These are phyloP conservation scores for Drosophila equinoxialis DNA, from an alignment of 1,140 invertebrate genomes.

Conservation along the genomic window DNA sequence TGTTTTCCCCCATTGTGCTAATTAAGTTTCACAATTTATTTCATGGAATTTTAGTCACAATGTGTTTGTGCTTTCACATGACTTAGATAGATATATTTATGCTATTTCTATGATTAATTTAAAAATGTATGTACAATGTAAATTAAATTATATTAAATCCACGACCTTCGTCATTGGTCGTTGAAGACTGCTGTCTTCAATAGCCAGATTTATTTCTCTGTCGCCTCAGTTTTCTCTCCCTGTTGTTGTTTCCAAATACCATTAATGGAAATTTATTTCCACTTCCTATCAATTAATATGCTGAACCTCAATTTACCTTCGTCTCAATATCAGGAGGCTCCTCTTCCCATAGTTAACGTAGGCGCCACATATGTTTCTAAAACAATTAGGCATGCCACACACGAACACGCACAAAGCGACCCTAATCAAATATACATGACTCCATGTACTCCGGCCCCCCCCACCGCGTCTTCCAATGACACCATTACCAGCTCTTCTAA, in stretches of 20 bases:
- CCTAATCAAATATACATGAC: slow-evolving; percentile 72
- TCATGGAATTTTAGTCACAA: slow-evolving; percentile 13
- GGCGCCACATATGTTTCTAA: neutral
- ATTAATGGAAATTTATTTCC: slow-evolving; percentile 10
- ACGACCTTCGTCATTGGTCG: neutral
- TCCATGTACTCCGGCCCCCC: neutral
- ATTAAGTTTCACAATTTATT: slow-evolving; percentile 54
- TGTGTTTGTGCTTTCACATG: neutral
- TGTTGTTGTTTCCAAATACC: neutral
- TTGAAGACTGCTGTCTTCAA: neutral
- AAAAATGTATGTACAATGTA: neutral
- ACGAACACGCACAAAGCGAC: slow-evolving; percentile 23
- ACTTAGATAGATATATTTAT: neutral
- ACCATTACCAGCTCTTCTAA: slow-evolving; percentile 36
- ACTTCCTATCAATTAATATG: slow-evolving; percentile 12
- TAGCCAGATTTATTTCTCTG: neutral
- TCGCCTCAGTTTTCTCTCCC: neutral
- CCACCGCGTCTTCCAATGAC: slow-evolving; percentile 26
- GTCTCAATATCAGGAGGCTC: neutral
- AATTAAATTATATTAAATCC: neutral
- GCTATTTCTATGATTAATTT: neutral
- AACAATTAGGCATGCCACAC: slow-evolving; percentile 55
- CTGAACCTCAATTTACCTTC: slow-evolving; percentile 6
- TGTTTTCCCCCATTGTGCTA: slow-evolving; percentile 6
- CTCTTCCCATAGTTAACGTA: neutral